phyloP scores from a whole-genome alignment of 2,888 invertebrate species.

The Ectobius pallidus region DNA sequence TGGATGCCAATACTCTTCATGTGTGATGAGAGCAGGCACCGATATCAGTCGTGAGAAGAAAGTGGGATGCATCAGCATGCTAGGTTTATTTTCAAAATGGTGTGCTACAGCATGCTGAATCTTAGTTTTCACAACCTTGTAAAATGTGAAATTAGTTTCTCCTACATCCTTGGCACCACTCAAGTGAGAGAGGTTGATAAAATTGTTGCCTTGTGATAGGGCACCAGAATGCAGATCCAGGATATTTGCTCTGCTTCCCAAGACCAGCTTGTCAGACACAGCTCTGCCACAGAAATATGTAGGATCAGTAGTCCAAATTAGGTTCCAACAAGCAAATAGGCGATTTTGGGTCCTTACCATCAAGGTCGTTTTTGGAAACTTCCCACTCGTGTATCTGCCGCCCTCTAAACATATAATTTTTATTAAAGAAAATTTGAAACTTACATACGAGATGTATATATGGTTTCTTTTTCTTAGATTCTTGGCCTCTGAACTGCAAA shows the following conservation, averaged over 20 bases:
- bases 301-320: too few relatives aligned
- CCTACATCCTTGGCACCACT: conserved; percentile 62
- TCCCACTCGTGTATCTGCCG: too few relatives aligned
- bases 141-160: conserved; percentile 69
- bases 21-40: conserved; percentile 70
- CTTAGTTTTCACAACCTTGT: conserved; percentile 75
- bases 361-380: too few relatives aligned
- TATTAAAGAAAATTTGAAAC: too few relatives aligned
- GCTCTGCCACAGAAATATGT: conserved; percentile 86
- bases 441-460: too few relatives aligned
- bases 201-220: conserved; percentile 73
- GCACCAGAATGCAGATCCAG: conserved; percentile 86
- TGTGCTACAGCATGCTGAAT: conserved; percentile 77
- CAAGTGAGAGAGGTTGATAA: conserved; percentile 75
- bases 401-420: too few relatives aligned
- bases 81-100: conserved; percentile 71
- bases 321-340: too few relatives aligned
- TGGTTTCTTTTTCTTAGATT: too few relatives aligned
- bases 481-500: too few relatives aligned
- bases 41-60: conserved; percentile 83
- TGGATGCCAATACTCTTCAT: conserved; percentile 91
- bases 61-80: conserved; percentile 81
- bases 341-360: too few relatives aligned
- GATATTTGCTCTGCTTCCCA: conserved; percentile 71
- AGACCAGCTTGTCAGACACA: conserved; percentile 78